Evolutionary conservation across 1,140 invertebrate species (phyloP).

Genomic region (Lasaia peninsularis): DNA sequence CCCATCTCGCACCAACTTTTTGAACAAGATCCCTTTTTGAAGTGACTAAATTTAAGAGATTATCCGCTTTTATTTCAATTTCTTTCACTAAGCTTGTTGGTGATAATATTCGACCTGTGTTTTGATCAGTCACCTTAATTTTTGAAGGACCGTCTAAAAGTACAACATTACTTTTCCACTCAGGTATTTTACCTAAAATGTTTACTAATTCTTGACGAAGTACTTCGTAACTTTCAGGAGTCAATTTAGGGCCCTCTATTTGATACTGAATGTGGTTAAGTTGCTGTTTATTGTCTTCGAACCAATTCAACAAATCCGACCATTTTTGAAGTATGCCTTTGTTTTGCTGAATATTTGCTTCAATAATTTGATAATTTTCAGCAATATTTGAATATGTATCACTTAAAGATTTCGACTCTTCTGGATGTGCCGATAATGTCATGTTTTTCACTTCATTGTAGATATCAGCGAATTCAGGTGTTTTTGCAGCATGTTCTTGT

Average conservation of each 20-base stretch:
- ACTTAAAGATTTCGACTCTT: slow-evolving; percentile 85
- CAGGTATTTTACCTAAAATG: slow-evolving; percentile 81
- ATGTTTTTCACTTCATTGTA: slow-evolving; percentile 90
- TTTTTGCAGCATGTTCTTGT: slow-evolving; percentile 89
- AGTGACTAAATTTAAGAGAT: slow-evolving; percentile 81
- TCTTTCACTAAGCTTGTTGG: slow-evolving; percentile 83
- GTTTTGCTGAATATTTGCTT: slow-evolving; percentile 86
- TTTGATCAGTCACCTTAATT: slow-evolving; percentile 82
- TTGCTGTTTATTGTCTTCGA: slow-evolving; percentile 88
- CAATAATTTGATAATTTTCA: slow-evolving; percentile 86
- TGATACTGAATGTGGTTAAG: slow-evolving; percentile 89
- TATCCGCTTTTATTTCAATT: slow-evolving; percentile 82
- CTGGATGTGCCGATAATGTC: slow-evolving; percentile 81
- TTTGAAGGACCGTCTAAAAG: slow-evolving; percentile 83
- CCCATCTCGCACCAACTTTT: slow-evolving; percentile 83
- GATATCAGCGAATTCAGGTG: slow-evolving; percentile 84
- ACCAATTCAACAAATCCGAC: slow-evolving; percentile 89
- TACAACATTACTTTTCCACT: slow-evolving; percentile 83
- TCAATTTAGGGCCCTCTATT: slow-evolving; percentile 84
- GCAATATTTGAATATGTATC: slow-evolving; percentile 86
- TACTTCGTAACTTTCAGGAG: slow-evolving; percentile 80
- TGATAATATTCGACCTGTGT: slow-evolving; percentile 82
- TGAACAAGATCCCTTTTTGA: slow-evolving; percentile 82
- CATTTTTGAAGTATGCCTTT: slow-evolving; percentile 88
- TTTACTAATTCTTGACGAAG: slow-evolving; percentile 83